Evolutionary conservation across 2,113 vertebrate genomes (phyloP).

Genomic region (Phrynosoma platyrhinos): DNA sequence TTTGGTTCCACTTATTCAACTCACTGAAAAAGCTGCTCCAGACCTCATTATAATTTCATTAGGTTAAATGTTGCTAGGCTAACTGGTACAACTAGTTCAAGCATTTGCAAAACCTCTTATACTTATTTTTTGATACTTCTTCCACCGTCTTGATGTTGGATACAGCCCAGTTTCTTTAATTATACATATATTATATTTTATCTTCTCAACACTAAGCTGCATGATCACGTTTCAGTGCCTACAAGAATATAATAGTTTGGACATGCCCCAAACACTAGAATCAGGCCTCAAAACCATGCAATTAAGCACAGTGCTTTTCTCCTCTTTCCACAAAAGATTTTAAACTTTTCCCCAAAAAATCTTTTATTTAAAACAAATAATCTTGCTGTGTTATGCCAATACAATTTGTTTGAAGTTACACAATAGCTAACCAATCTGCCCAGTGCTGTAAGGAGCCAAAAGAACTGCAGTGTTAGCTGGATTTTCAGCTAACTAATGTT

Average conservation of each 20-base stretch:
- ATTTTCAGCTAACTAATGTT: background rate
- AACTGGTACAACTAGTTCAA: background rate
- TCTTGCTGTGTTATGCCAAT: background rate
- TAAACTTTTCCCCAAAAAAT: background rate
- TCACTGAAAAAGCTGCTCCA: too few relatives aligned
- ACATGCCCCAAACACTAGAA: background rate
- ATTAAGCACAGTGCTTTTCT: background rate
- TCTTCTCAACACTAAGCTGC: background rate
- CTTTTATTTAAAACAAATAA: background rate
- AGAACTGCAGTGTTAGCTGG: background rate
- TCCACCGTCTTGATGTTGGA: too few relatives aligned
- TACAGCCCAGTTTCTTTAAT: background rate
- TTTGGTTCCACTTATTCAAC: background rate
- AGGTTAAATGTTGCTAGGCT: background rate
- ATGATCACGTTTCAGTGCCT: background rate
- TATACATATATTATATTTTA: rapidly evolving
- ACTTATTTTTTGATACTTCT: too few relatives aligned
- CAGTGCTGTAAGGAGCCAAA: background rate
- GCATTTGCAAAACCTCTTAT: background rate
- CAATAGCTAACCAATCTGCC: background rate
- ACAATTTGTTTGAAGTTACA: background rate
- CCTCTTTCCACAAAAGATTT: background rate
- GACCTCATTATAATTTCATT: too few relatives aligned
- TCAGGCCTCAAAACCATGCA: background rate
- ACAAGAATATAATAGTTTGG: background rate